Base-by-base conservation (phyloP, 2,797 vertebrate species). In the Pseudomugil gertrudae region DNA sequence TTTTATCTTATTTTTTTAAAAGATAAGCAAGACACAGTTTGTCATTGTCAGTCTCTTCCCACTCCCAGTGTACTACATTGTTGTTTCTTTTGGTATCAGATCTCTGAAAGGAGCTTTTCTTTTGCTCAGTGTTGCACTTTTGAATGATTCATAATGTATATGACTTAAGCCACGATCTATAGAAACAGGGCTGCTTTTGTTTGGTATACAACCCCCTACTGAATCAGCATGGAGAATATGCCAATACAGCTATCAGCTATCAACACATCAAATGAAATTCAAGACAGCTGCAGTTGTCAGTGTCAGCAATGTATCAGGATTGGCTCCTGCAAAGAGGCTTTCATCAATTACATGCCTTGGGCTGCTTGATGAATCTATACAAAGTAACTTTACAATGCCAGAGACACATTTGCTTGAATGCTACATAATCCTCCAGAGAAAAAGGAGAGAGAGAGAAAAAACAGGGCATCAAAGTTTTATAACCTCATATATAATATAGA, bases 41-140 rank as follows among this genome's bases (percentile, higher is more conserved):
- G 73, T 79, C 76, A 81, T 32, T 75, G 60, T 80, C 72, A 57
- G 24, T 78, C 65, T 81, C 30, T 66, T 63, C 29, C 55, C 66
- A 59, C 45, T 67, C 13, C 2, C 36, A 72, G 63, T 63, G 60
- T 24, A 38, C 74, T 24, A 45, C 56, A 43, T 43, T n/a, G 53
- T 48, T 52, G 43, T 43, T 38, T 54, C 57, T 80, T 66, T 67
- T 62, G 78, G 68, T 80, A 59, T 52, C n/a, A 64, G 23, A 61
- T 45, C 64, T 61, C 72, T 76, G 83, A 86, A 78, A 72, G 72
- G 72, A 47, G 35, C 19, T 1, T 69, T 80, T 87, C 32, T 79
- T 69, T 57, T 45, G 19, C 63, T n/a, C 1, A 5, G 29, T 60
- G 67, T 54, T 64, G 54, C 54, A 33, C 61, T 65, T 75, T 54